phyloP scores from a whole-genome alignment of 2,113 vertebrate species.

The Labeo rohita region DNA sequence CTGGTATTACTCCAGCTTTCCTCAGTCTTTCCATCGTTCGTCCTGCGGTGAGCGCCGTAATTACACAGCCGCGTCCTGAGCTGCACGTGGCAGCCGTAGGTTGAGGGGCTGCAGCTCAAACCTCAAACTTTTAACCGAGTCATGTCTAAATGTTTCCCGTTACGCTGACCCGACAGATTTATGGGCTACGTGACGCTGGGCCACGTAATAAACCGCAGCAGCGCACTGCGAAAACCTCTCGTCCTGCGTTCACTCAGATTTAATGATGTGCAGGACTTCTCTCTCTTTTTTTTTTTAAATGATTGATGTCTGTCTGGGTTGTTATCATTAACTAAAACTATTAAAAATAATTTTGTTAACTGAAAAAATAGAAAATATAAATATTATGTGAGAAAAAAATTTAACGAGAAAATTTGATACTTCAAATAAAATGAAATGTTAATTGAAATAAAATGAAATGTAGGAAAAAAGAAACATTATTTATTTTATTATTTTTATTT shows the following conservation, averaged over 20 bases:
- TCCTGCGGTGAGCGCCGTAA: slow-evolving; percentile 2
- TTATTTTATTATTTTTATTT: no score
- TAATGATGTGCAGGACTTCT: background rate
- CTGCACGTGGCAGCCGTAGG: slow-evolving; percentile 6
- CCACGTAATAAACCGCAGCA: background rate
- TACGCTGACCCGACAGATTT: background rate
- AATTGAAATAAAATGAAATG: no score
- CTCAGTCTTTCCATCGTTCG: background rate
- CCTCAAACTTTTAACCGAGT: background rate
- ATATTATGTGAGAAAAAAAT: background rate
- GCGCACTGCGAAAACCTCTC: background rate
- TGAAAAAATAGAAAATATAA: background rate
- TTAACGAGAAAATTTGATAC: no score
- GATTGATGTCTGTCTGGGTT: background rate
- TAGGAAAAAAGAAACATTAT: no score
- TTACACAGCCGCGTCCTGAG: background rate
- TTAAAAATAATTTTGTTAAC: background rate
- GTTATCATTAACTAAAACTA: background rate
- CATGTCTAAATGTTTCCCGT: background rate
- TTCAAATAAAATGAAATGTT: no score
- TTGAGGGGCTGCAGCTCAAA: background rate
- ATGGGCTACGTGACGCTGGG: background rate
- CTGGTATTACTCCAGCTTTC: background rate
- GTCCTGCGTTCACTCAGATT: background rate
- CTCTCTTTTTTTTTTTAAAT: background rate